These are phyloP conservation scores for Matsumurasca onukii DNA, from an alignment of 1,140 invertebrate species.

Conservation along the genomic window DNA sequence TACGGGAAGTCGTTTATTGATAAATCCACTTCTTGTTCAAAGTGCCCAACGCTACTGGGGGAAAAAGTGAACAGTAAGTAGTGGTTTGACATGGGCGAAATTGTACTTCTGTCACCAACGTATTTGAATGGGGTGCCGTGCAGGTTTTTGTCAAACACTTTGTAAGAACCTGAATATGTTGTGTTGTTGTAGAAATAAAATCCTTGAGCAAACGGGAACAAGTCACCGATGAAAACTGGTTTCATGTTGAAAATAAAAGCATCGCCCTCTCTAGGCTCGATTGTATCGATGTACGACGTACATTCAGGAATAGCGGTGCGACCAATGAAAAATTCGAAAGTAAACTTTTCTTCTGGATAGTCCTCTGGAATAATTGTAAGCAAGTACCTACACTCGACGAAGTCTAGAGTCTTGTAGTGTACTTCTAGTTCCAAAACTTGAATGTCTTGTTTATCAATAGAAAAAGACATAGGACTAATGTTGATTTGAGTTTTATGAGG, in stretches of 20 bases:
- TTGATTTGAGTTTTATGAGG: not conserved
- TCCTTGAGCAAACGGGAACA: not conserved
- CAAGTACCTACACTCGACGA: not conserved
- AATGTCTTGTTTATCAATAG: too few species aligned
- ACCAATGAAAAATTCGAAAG: not conserved
- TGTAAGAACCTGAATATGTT: not conserved
- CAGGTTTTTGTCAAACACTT: not conserved
- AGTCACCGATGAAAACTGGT: not conserved
- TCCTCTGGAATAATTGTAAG: not conserved
- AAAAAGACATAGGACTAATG: not conserved
- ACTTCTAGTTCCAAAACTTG: not conserved
- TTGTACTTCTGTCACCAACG: not conserved
- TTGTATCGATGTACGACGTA: not conserved
- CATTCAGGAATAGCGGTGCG: not conserved
- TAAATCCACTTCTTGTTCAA: not conserved
- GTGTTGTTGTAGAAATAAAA: not conserved
- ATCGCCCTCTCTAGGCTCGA: not conserved
- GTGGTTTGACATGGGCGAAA: not conserved
- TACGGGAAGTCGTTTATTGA: not conserved
- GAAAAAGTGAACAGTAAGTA: conserved; percentile 2
- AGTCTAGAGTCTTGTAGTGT: not conserved
- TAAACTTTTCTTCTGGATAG: not conserved
- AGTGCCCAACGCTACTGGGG: not conserved
- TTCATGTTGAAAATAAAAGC: conserved; percentile 1
- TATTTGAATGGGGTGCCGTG: conserved; percentile 1